A percentile compares a stretch with the other conserved stretches of the same genome.
These are phyloP conservation scores for Muricea muricata DNA, from an alignment of 92 coral and sea anemone species.

Conservation along the genomic window DNA sequence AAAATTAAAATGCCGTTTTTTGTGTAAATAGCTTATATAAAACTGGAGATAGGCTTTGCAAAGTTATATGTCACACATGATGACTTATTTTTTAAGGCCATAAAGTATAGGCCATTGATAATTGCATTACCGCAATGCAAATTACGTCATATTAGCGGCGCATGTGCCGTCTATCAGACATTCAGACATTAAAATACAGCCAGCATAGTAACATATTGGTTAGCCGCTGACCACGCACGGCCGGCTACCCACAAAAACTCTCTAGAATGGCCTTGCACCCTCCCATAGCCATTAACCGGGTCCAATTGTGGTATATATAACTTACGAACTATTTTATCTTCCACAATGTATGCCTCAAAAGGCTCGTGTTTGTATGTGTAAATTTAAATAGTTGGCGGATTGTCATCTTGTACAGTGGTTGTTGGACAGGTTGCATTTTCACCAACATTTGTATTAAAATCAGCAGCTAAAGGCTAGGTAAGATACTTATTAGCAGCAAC, in stretches of 20 bases:
- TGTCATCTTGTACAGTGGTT: conserved; percentile 5
- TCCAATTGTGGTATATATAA: background rate
- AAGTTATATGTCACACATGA: too few species aligned
- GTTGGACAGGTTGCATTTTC: background rate
- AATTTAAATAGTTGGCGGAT: background rate
- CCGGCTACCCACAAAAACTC: conserved; percentile 10
- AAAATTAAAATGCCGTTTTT: too few species aligned
- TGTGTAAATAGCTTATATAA: too few species aligned
- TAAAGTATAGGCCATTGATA: too few species aligned
- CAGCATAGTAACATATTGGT: too few species aligned
- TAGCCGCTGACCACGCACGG: too few species aligned
- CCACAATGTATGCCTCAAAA: conserved; percentile 16
- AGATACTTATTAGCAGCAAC: background rate
- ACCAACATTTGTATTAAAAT: conserved; percentile 8
- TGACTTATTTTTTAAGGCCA: too few species aligned
- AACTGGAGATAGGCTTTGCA: too few species aligned
- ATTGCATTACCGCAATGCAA: too few species aligned
- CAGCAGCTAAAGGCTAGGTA: conserved; percentile 13
- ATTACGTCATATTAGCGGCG: too few species aligned
- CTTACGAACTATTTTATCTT: conserved; percentile 20
- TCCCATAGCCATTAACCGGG: conserved; percentile 26
- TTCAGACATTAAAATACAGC: too few species aligned
- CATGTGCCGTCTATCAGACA: too few species aligned
- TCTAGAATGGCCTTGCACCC: conserved; percentile 2
- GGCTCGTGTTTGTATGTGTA: conserved; percentile 12